Base-by-base conservation (phyloP, 2,888 invertebrate species). In the Pogonocherus hispidulus region DNA sequence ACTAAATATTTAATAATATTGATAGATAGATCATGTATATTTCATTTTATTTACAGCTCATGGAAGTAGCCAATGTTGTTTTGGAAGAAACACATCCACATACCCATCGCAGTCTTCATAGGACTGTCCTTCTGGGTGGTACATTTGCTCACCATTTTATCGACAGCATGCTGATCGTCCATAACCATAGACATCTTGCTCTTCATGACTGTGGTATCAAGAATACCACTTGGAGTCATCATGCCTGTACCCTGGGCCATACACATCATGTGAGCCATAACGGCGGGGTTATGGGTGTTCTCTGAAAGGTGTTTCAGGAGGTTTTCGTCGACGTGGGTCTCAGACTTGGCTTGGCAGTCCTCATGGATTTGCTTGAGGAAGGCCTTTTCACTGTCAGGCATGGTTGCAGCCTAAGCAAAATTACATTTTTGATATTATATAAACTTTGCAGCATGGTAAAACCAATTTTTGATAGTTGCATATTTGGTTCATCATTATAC, bases 241-340 rank as follows among this genome's bases (percentile, higher is more conserved):
- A 66, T 51, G 1, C 60, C 64, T 0, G 63, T 16, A n/a, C 22
- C 52, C 19, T 59, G 63, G 4, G 66, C 44, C 32, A 73, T 32
- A 37, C 71, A 73, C 1, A 66, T 37, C 46, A 57, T 62, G 27
- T 73, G 73, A 19, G 44, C 19, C 16, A 23, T 46, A 11, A 59
- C 57, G 18, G 46, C 22, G 2, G 11, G 3, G 9, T 59, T 5
- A 6, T 59, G 11, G 3, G 9, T 2, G 16, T 59, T n/a, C 2
- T 44, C 11, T 27, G 18, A 3, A 2, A 47, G n/a, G 14, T 46
- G 1, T 3, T 22, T 46, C 46, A 59, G 27, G n/a, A 46, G 11
- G 23, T 27, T 18, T 9, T 59, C 57, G 19, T 59, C 46, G 8
- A 27, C 44, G 11, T 59, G 2, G 5, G 57, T 59, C 6, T 2